Evolutionary conservation across 2,888 invertebrate genomes (phyloP), one percentile per base, ranked within the genome.

Genomic region (Hirtodrosophila trivittata): DNA sequence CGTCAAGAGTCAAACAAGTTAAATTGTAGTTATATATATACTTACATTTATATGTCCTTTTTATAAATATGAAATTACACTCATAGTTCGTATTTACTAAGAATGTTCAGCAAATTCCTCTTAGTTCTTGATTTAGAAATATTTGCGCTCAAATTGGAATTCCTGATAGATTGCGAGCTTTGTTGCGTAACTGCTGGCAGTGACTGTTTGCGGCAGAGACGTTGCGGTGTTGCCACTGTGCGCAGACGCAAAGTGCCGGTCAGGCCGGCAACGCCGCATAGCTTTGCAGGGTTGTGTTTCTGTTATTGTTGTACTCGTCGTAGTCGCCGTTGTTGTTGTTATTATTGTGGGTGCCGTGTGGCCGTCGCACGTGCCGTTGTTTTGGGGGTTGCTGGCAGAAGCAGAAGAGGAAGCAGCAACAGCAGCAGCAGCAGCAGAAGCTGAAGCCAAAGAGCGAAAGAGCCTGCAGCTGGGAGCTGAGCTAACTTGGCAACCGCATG

Each of bases 401-500:
- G 32, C 39, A 18, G 41, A 12, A 16, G 28, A n/a, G 33, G 18
- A 28, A 28, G 47, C 25, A 18, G 47, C 30, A 26, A 39, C 28
- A 21, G 32, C 39, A 18, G 41, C 18, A 18, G 47, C 30, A 26
- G 38, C 28, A 21, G 32, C 39, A 18, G 41, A 12, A 16, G 28
- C 13, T 33, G 18, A 28, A 28, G 47, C 25, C 25, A 37, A 58
- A 45, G 45, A 43, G 28, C 26, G 14, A 1, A 13, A 45, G 37
- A 62, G 65, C 52, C 47, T 54, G 49, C 54, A 58, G 58, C 58
- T 57, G 41, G 30, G 51, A 47, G 47, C 47, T 38, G 43, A 69
- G 69, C 50, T 58, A 56, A 80, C 84, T 77, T 83, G 69, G 81
- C 57, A 56, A 68, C 69, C 62, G 69, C 60, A 49, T 66, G 66